phyloP scores from a whole-genome alignment of 2,888 invertebrate genomes.

The Rhagium mordax region DNA sequence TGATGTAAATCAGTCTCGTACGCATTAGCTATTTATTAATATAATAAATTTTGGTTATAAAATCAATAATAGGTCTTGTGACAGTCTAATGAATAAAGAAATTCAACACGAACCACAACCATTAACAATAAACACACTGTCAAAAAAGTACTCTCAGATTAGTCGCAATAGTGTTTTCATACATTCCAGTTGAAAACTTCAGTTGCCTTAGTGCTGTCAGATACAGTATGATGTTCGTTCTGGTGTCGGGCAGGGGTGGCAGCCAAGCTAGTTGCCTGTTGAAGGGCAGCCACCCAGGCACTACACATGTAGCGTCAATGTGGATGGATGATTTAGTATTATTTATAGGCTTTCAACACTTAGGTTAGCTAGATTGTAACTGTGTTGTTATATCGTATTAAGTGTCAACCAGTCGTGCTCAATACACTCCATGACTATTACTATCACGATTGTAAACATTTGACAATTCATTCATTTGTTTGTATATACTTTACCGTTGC shows the following conservation, averaged over 20 bases:
- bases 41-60: slow-evolving; percentile 47
- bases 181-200: slow-evolving; percentile 70
- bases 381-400: slow-evolving; percentile 71
- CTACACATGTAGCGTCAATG: slow-evolving; percentile 47
- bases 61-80: slow-evolving; percentile 52
- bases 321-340: slow-evolving; percentile 64
- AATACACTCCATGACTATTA: slow-evolving; percentile 69
- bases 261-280: slow-evolving; percentile 56
- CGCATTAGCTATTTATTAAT: slow-evolving; percentile 55
- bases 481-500: slow-evolving; percentile 50
- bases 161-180: slow-evolving; percentile 68
- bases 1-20: slow-evolving; percentile 46
- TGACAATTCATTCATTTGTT: slow-evolving; percentile 62
- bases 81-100: slow-evolving; percentile 50
- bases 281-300: slow-evolving; percentile 49
- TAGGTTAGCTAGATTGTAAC: slow-evolving; percentile 71
- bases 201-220: slow-evolving; percentile 70
- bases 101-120: slow-evolving; percentile 43
- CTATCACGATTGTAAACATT: slow-evolving; percentile 67
- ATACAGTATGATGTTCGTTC: slow-evolving; percentile 39
- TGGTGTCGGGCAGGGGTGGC: slow-evolving; percentile 47
- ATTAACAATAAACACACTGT: slow-evolving; percentile 49
- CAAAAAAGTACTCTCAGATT: slow-evolving; percentile 45
- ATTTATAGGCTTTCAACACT: slow-evolving; percentile 71
- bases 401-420: slow-evolving; percentile 70